Evolutionary conservation across 2,888 invertebrate genomes (phyloP), one percentile per base, ranked within the genome.

Genomic region (Mesopsocus fuscifrons): DNA sequence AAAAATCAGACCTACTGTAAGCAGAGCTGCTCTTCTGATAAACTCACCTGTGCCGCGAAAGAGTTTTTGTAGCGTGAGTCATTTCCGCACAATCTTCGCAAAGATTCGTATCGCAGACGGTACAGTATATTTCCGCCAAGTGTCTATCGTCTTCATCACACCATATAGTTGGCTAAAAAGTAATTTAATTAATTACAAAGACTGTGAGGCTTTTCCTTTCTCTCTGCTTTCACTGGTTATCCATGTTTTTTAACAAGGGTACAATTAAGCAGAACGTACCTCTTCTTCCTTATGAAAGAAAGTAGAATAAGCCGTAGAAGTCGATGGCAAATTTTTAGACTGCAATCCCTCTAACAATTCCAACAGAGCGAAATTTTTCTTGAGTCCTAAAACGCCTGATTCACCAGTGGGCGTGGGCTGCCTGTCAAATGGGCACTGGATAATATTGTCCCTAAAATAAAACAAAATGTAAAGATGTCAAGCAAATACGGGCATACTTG

Each of bases 321-420:
- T 9, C 11, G 26, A 26, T 6, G 26, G 26, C 6, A 11, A 9
- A 26, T 26, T 26, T 26, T 26, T 26, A 50, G 45, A 15, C 20
- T 68, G 66, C 17, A 71, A 52, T 49, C 63, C 61, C 50, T 71
- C 70, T 30, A 71, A 51, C 5, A 71, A 51, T 47, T 71, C 71
- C 15, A 71, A 55, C 2, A 71, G 55, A 0, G 70, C 69, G 59
- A 69, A 71, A 52, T 71, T 71, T 51, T 71, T 71, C 55, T 71
- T 68, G 46, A 68, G 52, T 3, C 62, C 62, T 55, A 62, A 62
- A 3, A 68, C 59, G 3, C 66, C 66, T 18, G 62, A 58, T 40
- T 59, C 57, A 15, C 58, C 59, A 57, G 43, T 17, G 21, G 62
- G 59, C 2, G 69, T 70, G 1, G 68, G 65, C 48, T 69, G 68